Conservation (phyloP, 92 coral and sea anemone species). For the Porites lobata region DNA sequence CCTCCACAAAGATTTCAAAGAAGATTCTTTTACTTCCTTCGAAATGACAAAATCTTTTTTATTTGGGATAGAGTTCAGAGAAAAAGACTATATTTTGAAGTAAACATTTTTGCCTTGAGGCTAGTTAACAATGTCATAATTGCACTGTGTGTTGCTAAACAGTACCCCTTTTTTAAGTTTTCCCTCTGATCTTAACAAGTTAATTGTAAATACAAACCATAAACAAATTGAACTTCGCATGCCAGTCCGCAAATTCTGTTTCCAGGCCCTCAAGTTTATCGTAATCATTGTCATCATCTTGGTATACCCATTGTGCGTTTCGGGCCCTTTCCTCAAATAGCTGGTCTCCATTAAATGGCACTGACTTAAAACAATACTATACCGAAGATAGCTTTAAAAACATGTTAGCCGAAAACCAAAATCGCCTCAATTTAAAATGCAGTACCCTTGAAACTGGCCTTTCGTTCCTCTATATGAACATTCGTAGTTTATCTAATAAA, state of each 20-base stretch:
- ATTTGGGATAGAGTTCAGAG: conserved; percentile 13
- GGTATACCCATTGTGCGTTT: conserved; percentile 55
- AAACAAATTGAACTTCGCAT: conserved; percentile 60
- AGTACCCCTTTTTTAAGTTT: background rate
- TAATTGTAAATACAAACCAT: no score
- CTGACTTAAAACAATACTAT: background rate
- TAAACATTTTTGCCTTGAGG: conserved; percentile 3
- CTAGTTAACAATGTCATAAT: background rate
- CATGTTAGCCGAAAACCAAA: no score
- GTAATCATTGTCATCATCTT: conserved; percentile 31
- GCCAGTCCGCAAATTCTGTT: conserved; percentile 70
- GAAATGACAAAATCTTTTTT: conserved; percentile 6
- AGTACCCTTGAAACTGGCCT: no score
- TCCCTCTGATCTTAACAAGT: no score
- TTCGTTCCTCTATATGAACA: no score
- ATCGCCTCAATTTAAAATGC: no score
- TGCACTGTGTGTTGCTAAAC: background rate
- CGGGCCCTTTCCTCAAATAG: conserved; percentile 50
- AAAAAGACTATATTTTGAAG: conserved; percentile 1
- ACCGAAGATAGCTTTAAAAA: no score
- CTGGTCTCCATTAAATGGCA: conserved; percentile 58
- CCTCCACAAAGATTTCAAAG: conserved; percentile 5
- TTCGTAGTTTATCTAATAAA: no score
- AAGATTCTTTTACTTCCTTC: conserved; percentile 11
- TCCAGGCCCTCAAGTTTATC: conserved; percentile 58